Conservation (phyloP, 2,888 invertebrate genomes). For the Chaitophorus viminalis region DNA sequence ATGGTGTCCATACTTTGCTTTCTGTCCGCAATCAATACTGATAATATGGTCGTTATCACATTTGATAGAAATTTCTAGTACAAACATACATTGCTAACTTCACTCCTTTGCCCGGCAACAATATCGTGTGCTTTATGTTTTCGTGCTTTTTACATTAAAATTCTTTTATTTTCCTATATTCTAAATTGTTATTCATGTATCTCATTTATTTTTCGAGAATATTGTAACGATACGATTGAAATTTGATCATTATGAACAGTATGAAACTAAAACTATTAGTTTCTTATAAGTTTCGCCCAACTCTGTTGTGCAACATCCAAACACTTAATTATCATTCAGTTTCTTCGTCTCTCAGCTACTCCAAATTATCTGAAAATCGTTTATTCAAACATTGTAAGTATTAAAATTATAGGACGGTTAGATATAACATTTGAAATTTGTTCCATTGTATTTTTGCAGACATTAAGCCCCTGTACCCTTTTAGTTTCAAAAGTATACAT, state of each 20-base stretch:
- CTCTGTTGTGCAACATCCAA: conserved; percentile 33
- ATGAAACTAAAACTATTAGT: conserved; percentile 30
- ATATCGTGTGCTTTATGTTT: background rate
- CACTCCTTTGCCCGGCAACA: background rate
- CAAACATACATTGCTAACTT: conserved; percentile 25
- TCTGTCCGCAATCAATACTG: background rate
- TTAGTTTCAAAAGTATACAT: conserved; percentile 60
- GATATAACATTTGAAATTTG: background rate
- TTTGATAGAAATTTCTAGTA: background rate
- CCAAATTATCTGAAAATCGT: background rate
- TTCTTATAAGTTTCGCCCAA: background rate
- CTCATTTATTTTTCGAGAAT: background rate
- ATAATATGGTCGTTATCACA: background rate
- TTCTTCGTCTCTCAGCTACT: background rate
- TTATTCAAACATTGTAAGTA: conserved; percentile 39
- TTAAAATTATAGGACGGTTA: background rate
- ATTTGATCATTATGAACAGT: conserved; percentile 15
- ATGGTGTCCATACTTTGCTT: background rate
- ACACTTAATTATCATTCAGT: background rate
- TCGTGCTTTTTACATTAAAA: background rate
- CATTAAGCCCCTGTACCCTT: background rate
- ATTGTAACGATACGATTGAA: background rate
- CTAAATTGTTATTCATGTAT: background rate
- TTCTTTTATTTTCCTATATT: background rate
- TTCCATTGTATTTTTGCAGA: background rate